These are phyloP conservation scores for Aphis gossypii DNA, from an alignment of 1,140 invertebrate species.

Conservation along the genomic window DNA sequence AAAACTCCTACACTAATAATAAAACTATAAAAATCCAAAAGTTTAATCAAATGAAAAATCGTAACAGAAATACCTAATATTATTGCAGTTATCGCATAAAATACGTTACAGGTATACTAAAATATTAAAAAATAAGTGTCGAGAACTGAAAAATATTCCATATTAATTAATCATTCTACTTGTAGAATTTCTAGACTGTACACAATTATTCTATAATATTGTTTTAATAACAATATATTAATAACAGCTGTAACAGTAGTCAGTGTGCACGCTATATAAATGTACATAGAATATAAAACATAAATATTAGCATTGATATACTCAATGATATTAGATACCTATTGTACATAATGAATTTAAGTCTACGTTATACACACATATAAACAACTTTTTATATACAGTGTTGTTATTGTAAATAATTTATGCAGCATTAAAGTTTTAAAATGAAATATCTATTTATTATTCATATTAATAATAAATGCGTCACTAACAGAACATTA, in stretches of 20 bases:
- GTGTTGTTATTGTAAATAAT: not conserved
- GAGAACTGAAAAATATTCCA: not conserved
- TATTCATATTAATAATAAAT: not conserved
- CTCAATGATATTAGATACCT: not conserved
- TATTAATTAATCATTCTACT: not conserved
- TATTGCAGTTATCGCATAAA: not conserved
- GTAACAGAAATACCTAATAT: not conserved
- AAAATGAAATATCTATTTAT: not conserved
- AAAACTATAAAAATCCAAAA: not conserved
- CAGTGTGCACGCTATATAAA: not conserved
- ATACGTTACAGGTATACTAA: not conserved
- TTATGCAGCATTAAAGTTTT: not conserved
- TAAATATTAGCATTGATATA: not conserved
- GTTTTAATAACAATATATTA: not conserved
- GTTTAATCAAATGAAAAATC: not conserved
- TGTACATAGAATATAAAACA: not conserved
- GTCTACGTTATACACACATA: not conserved
- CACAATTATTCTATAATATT: not conserved
- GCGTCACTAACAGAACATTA: not conserved
- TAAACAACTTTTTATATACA: not conserved
- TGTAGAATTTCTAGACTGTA: too few relatives aligned
- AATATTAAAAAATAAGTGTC: not conserved
- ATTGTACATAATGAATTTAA: not conserved
- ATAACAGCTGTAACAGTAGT: not conserved
- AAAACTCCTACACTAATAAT: not conserved